A percentile compares a stretch with the other conserved stretches of the same genome.
phyloP scores from a whole-genome alignment of 2,797 vertebrate species.

The Otus scops region DNA sequence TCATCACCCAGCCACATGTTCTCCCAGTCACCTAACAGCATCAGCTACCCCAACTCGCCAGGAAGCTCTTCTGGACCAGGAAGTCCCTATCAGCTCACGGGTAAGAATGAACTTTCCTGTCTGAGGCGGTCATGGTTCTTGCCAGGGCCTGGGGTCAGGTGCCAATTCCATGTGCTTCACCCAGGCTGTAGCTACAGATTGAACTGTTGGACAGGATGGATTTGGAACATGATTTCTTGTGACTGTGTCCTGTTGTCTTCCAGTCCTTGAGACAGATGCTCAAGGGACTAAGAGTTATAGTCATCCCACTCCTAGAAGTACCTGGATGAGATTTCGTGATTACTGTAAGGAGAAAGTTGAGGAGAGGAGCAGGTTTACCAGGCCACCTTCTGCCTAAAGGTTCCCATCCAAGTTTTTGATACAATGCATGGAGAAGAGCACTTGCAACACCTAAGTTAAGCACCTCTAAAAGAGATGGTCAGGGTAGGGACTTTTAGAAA shows the following conservation, averaged over 20 bases:
- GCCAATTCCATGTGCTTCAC: background rate
- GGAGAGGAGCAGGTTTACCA: background rate
- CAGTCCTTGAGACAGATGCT: background rate
- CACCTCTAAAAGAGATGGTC: background rate
- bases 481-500: background rate
- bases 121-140: background rate
- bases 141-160: background rate
- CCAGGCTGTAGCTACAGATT: background rate
- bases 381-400: background rate
- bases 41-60: conserved; percentile 88
- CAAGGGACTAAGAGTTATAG: background rate
- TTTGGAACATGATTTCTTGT: background rate
- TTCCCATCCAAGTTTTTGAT: background rate
- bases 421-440: background rate
- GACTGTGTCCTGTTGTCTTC: background rate
- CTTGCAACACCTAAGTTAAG: background rate
- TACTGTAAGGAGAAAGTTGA: background rate
- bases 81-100: conserved; percentile 90
- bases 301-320: background rate
- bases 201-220: background rate
- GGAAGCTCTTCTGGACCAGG: conserved; percentile 87
- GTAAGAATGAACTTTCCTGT: conserved; percentile 65
- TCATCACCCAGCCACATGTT: conserved; percentile 80
- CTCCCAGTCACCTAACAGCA: conserved; percentile 84
- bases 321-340: background rate